Evolutionary conservation across 2,113 vertebrate species (phyloP).

Genomic region (Tragelaphus imberbis): DNA sequence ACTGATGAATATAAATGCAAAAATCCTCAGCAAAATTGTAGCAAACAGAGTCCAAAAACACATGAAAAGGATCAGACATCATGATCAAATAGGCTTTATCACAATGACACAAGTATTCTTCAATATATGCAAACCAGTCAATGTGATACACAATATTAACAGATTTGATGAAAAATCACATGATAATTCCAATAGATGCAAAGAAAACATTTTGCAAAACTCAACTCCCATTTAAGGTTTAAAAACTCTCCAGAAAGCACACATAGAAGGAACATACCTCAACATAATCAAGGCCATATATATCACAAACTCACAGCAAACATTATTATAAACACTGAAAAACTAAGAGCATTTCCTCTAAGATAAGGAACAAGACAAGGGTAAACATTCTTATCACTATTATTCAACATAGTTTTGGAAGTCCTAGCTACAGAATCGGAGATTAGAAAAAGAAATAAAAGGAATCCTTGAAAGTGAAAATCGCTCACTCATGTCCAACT

Average conservation of each 20-base stretch:
- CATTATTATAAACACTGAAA: neutral
- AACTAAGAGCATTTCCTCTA: neutral
- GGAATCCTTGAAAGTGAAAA: neutral
- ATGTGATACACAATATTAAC: neutral
- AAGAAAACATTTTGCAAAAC: neutral
- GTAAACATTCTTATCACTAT: neutral
- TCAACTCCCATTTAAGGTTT: neutral
- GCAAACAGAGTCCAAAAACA: neutral
- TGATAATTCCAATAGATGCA: neutral
- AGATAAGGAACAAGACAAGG: neutral
- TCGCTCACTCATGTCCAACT: neutral
- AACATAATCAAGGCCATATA: neutral
- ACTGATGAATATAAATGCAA: neutral
- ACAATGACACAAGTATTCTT: neutral
- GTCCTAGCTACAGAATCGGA: neutral
- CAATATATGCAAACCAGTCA: neutral
- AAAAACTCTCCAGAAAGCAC: neutral
- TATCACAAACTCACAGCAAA: neutral
- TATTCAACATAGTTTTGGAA: neutral
- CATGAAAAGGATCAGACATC: neutral
- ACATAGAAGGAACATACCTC: neutral
- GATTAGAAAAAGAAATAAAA: neutral
- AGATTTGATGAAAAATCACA: neutral
- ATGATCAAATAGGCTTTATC: neutral
- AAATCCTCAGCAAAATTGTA: neutral